phyloP scores from a whole-genome alignment of 2,888 invertebrate species.

The Lasioglossum marginatum region DNA sequence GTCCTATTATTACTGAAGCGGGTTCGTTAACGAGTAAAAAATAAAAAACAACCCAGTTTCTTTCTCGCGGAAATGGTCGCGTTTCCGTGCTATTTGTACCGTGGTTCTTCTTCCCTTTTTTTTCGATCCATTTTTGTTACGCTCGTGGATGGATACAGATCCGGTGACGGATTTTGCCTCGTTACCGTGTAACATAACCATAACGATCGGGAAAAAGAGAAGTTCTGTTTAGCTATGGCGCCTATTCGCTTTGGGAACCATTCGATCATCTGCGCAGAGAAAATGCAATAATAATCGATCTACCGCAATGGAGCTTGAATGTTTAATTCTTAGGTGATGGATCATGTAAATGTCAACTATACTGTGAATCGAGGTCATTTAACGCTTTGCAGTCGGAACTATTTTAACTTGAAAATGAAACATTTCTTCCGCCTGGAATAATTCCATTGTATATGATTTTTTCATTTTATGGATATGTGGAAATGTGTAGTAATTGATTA shows the following conservation, averaged over 20 bases:
- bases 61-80: neutral
- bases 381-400: no score
- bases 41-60: neutral
- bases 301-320: neutral
- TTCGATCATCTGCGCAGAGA: neutral
- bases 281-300: neutral
- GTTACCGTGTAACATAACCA: slow-evolving; percentile 45
- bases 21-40: slow-evolving; percentile 70
- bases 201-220: slow-evolving; percentile 13
- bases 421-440: no score
- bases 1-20: slow-evolving; percentile 68
- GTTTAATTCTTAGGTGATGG: neutral
- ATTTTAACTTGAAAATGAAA: no score
- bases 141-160: neutral
- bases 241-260: neutral
- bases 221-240: slow-evolving; percentile 16
- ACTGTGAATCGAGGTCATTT: neutral
- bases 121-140: neutral
- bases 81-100: slow-evolving; percentile 26
- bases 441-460: no score
- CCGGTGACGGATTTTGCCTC: slow-evolving; percentile 13
- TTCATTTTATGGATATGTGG: no score
- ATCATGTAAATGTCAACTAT: neutral
- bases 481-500: no score
- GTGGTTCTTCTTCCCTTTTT: slow-evolving; percentile 16